Evolutionary conservation across 2,113 vertebrate species (phyloP), one percentile per base, ranked within the genome.

Genomic region (Henicopernis longicauda): DNA sequence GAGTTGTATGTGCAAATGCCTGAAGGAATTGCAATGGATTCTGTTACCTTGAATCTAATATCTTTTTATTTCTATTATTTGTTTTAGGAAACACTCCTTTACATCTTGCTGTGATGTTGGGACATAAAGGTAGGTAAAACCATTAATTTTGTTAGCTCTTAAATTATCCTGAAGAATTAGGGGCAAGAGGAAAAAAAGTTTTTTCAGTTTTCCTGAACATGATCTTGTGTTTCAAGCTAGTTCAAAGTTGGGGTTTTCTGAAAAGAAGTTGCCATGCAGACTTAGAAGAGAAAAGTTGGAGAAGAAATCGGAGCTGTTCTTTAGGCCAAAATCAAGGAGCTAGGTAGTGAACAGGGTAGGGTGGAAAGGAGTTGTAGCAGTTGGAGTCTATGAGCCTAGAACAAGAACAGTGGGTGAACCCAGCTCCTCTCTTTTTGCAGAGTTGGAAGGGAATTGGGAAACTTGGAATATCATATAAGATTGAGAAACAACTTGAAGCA

Each of bases 81-180:
- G 22, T 97, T 98, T 90, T 95, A 99, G 99, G 99, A 98, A 99
- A 99, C 97, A 99, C 99, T 94, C 99, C 99, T 63, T 97, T 99
- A 95, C 99, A 99, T 97, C 99, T 99, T 72, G 99, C 99, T 97
- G 99, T 99, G 95, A 99, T 99, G 99, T 98, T 99, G 99, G 99
- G 99, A 72, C 98, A 99, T 98, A 99, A 99, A 99, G 99, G 99
- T 99, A 97, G 98, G 99, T 98, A 95, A 80, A 85, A 23, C 42
- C 47, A 13, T 44, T 40, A 54, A 32, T 63, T 57, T 77, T 94
- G 42, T 91, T 89, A 23, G 42, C 52, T 52, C 66, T 87, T 42
- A 36, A 54, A 12, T 69, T 26, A 45, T 67, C n/a, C 34, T 42
- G 17, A 65, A 82, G 44, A 7, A n/a, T 14, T 29, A 10, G 27